phyloP scores from a whole-genome alignment of 2,888 invertebrate species.

The Scrobipalpa atriplicella region DNA sequence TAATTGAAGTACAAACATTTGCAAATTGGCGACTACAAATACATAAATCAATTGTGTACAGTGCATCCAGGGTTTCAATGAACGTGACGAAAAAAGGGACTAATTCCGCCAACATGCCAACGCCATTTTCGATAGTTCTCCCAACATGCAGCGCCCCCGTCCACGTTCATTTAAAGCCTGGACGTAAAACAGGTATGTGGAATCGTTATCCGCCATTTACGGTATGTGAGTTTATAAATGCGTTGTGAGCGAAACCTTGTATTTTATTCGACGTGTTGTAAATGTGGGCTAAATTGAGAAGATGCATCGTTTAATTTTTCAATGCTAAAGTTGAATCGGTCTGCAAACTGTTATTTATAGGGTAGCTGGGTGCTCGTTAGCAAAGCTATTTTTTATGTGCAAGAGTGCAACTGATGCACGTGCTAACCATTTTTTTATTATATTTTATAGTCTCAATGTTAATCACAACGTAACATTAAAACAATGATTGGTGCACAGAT shows the following conservation, averaged over 20 bases:
- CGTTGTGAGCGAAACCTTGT: constrained; percentile 42
- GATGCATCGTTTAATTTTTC: constrained; percentile 66
- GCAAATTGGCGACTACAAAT: constrained; percentile 60
- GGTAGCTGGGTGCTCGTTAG: constrained; percentile 57
- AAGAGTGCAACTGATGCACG: too few relatives aligned
- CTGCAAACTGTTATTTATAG: constrained; percentile 62
- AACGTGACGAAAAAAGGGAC: too few relatives aligned
- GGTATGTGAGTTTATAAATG: constrained; percentile 42
- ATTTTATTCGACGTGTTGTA: constrained; percentile 45
- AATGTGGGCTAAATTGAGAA: constrained; percentile 54
- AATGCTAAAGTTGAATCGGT: constrained; percentile 61
- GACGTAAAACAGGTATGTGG: constrained; percentile 38
- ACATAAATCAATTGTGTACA: constrained; percentile 58
- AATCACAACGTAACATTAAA: too few relatives aligned
- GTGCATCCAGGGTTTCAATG: too few relatives aligned
- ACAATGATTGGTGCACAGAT: too few relatives aligned
- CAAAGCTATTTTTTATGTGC: constrained; percentile 48
- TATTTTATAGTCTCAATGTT: too few relatives aligned
- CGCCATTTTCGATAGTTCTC: too few relatives aligned
- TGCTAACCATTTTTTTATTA: too few relatives aligned
- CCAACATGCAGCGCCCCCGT: too few relatives aligned
- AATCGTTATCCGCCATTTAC: constrained; percentile 40
- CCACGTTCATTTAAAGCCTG: too few relatives aligned
- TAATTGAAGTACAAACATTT: constrained; percentile 64
- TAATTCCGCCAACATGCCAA: too few relatives aligned